These are phyloP conservation scores for Mycteria americana DNA, from an alignment of 2,797 vertebrate species.

Conservation along the genomic window DNA sequence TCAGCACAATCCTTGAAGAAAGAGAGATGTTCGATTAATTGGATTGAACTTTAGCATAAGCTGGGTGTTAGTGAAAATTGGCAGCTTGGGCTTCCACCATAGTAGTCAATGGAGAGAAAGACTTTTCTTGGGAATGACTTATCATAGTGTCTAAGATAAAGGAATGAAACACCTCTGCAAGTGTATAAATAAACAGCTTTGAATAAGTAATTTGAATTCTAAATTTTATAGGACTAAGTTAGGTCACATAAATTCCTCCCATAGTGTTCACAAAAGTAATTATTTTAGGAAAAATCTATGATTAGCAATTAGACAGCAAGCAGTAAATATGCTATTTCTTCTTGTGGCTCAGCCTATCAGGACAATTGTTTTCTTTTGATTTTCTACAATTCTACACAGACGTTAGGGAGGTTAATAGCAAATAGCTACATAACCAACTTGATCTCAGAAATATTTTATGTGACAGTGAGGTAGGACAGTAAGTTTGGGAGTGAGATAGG, in stretches of 20 bases:
- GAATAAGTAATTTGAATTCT: background rate
- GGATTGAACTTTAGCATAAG: background rate
- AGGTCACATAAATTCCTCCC: background rate
- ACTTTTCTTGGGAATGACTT: background rate
- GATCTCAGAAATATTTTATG: background rate
- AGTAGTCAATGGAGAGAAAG: background rate
- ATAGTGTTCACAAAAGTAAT: background rate
- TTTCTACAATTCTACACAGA: background rate
- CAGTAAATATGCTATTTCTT: background rate
- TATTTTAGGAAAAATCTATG: background rate
- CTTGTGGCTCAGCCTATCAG: background rate
- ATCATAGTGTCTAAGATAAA: background rate
- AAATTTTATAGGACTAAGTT: background rate
- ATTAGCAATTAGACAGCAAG: background rate
- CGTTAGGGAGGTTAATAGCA: background rate
- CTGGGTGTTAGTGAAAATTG: background rate
- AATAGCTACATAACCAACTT: background rate
- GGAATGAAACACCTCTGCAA: background rate
- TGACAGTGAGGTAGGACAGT: background rate
- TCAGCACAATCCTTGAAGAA: background rate
- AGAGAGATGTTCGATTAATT: background rate
- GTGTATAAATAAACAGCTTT: background rate
- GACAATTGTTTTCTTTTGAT: background rate
- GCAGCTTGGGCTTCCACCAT: background rate
- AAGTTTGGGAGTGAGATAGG: background rate